Conservation (phyloP, 2,888 invertebrate genomes). For the Arctia plantaginis region DNA sequence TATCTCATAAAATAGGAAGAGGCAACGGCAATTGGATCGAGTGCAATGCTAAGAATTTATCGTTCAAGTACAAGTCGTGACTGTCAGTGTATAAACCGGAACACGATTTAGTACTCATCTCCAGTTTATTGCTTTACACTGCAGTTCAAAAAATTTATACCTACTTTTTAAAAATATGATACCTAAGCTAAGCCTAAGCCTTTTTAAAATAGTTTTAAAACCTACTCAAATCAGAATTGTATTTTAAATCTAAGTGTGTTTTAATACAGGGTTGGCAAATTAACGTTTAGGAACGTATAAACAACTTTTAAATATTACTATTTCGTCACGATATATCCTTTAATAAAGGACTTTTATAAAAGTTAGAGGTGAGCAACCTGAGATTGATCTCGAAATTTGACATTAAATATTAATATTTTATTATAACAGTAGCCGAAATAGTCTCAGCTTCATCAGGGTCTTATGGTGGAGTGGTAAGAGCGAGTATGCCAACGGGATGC, state of each 20-base stretch:
- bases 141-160: slow-evolving; percentile 23
- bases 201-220: not conserved
- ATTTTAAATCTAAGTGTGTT: not conserved
- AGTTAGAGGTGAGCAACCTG: not conserved
- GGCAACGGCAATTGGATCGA: slow-evolving; percentile 3
- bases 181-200: too few species aligned
- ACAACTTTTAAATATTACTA: not conserved
- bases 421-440: not conserved
- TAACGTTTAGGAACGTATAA: not conserved
- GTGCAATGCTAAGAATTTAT: slow-evolving; percentile 54
- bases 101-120: slow-evolving; percentile 68
- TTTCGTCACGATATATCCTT: not conserved
- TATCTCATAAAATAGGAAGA: slow-evolving; percentile 8
- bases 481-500: not conserved
- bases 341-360: not conserved
- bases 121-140: slow-evolving; percentile 54
- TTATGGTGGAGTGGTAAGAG: not conserved
- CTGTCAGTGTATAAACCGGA: slow-evolving; percentile 60
- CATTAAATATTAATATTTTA: not conserved
- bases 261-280: not conserved
- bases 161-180: not conserved
- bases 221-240: not conserved
- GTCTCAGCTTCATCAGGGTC: not conserved
- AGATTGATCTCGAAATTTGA: not conserved
- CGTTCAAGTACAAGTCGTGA: slow-evolving; percentile 76